These are phyloP conservation scores for Saxicola maurus DNA, from an alignment of 2,797 vertebrate genomes.

Conservation along the genomic window DNA sequence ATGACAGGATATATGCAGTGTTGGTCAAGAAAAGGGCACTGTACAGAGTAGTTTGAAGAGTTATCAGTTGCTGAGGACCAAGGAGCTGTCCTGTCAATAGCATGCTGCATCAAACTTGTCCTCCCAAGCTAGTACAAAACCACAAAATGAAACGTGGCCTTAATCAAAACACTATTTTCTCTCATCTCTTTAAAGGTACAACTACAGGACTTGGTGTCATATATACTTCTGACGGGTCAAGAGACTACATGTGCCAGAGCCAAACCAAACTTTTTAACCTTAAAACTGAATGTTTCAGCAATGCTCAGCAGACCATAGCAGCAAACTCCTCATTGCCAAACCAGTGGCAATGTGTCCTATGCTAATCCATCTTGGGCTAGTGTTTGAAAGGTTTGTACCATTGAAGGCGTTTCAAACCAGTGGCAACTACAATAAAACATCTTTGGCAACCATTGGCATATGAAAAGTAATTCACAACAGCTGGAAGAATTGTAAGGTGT, in stretches of 20 bases:
- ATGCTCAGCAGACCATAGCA: background rate
- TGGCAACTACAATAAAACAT: background rate
- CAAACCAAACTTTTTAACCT: background rate
- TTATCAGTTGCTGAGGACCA: background rate
- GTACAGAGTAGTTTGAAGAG: background rate
- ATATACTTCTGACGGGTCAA: background rate
- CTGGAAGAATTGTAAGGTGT: background rate
- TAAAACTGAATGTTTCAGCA: background rate
- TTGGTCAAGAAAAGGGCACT: background rate
- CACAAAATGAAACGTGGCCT: background rate
- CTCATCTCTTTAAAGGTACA: background rate
- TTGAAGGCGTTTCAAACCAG: background rate
- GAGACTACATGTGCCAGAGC: background rate
- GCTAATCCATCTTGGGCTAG: background rate
- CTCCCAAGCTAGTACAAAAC: background rate
- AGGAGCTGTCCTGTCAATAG: background rate
- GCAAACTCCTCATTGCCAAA: background rate
- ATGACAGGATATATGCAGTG: background rate
- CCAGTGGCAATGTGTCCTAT: background rate
- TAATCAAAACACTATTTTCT: background rate
- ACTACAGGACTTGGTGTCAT: background rate
- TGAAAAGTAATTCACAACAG: background rate
- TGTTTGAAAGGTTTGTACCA: background rate
- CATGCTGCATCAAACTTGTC: background rate
- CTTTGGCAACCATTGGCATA: conserved; percentile 13